phyloP scores from a whole-genome alignment of 2,797 vertebrate genomes.

The Oreortyx pictus region DNA sequence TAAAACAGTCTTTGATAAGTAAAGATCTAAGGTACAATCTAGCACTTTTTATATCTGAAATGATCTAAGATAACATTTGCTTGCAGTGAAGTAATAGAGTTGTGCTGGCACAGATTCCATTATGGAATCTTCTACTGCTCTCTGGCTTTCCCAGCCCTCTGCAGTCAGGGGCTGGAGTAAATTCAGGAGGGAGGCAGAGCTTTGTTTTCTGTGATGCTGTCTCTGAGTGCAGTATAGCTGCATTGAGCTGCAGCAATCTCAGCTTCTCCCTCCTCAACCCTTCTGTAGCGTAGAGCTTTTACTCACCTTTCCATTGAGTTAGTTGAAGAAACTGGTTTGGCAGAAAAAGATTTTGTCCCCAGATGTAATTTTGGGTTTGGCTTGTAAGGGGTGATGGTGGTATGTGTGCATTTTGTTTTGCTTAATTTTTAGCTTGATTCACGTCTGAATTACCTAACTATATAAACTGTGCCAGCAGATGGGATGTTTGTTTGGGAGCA shows the following conservation, averaged over 20 bases:
- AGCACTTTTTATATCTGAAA: background rate
- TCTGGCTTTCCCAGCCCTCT: background rate
- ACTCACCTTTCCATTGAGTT: background rate
- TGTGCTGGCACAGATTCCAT: background rate
- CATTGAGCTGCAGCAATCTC: fast-evolving
- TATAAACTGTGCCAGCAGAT: background rate
- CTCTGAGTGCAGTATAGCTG: background rate
- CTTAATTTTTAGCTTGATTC: background rate
- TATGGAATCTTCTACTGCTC: background rate
- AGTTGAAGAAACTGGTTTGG: background rate
- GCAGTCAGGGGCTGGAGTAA: background rate
- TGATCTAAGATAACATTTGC: background rate
- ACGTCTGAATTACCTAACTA: background rate
- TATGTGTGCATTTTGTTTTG: background rate
- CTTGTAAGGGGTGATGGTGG: background rate
- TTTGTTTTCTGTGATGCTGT: background rate
- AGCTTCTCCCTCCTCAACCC: background rate
- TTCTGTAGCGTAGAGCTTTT: background rate
- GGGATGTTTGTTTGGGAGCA: background rate
- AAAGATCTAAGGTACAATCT: background rate
- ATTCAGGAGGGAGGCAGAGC: background rate
- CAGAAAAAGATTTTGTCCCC: background rate
- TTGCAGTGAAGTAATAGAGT: background rate
- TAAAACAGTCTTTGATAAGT: background rate
- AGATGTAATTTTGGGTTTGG: background rate